Base-by-base conservation (phyloP, 2,113 vertebrate genomes). In the Irena cyanogastra region DNA sequence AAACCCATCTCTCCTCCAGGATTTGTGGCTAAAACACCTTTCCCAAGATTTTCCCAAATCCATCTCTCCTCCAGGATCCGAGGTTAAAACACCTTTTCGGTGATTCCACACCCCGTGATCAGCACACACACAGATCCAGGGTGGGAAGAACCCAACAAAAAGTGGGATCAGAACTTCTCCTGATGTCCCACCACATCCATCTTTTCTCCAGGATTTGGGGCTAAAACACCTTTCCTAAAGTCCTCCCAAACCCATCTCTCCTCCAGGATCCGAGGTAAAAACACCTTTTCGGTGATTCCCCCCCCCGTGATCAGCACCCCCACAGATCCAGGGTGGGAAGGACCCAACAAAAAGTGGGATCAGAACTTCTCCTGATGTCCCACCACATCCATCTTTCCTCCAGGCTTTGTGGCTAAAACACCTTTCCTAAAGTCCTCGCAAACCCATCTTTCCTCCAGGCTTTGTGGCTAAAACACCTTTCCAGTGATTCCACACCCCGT, bases 281-380 rank as follows among this genome's bases (percentile, higher is more conserved):
- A 24, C 35, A 37, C 12, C 42, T 49, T 21, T 5, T 5, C 12
- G 2, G 12, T 17, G 17, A 4, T 35, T 16, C 57, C 37, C 1
- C 47, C 41, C 13, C 44, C 63, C 3, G 5, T 2, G 31, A 44
- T 8, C 41, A 28, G 35, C 64, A 11, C 2, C 0, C 11, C 28
- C 18, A 16, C 10, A 2, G 37, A 8, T 30, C 24, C 49, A 7
- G 15, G 26, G 2, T 20, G 15, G 8, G 47, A 56, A 8, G 20
- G 18, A 22, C 24, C 1, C 5, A 0, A 6, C 33, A 49, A 13
- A 42, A 47, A 45, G 4, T 0, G 19, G 41, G n/a, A 21, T 33
- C 30, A 41, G n/a, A n/a, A n/a, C n/a, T n/a, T n/a, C n/a, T n/a
- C n/a, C n/a, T n/a, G n/a, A n/a, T n/a, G n/a, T n/a, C n/a, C n/a